phyloP scores from a whole-genome alignment of 2,888 invertebrate species.

The Chrysolina oricalcia region DNA sequence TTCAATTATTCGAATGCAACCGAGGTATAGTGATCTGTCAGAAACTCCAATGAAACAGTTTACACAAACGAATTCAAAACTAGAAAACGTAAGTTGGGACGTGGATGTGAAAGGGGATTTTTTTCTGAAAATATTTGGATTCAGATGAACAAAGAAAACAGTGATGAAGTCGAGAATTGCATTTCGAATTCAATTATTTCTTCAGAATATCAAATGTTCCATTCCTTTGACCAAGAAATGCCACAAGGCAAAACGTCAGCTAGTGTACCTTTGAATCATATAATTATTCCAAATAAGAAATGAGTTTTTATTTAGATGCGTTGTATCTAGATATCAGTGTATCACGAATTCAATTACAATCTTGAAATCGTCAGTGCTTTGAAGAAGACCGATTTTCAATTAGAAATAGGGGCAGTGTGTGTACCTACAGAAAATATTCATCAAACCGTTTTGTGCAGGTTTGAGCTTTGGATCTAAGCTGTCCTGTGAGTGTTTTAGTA shows the following conservation, averaged over 20 bases:
- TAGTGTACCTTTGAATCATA: constrained; percentile 43
- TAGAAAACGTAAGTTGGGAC: no score
- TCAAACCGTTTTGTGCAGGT: no score
- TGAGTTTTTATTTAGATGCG: constrained; percentile 8
- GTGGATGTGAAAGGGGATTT: not conserved
- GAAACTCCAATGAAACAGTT: no score
- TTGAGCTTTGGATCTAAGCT: no score
- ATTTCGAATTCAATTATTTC: constrained; percentile 67
- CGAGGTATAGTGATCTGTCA: no score
- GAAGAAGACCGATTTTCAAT: no score
- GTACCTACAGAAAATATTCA: no score
- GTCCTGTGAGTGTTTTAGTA: no score
- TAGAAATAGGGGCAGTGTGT: no score
- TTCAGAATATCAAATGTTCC: constrained; percentile 62
- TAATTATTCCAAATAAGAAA: constrained; percentile 35
- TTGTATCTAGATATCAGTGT: not conserved
- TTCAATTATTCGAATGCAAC: no score
- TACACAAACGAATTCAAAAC: no score
- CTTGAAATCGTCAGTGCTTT: not conserved
- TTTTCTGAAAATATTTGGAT: constrained; percentile 55
- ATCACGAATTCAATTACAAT: not conserved
- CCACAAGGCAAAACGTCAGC: constrained; percentile 46
- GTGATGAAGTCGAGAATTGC: constrained; percentile 65
- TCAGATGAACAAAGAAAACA: constrained; percentile 58
- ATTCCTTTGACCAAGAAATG: constrained; percentile 52